Conservation (phyloP, 2,888 invertebrate species). For the Pyrocoelia pectoralis region DNA sequence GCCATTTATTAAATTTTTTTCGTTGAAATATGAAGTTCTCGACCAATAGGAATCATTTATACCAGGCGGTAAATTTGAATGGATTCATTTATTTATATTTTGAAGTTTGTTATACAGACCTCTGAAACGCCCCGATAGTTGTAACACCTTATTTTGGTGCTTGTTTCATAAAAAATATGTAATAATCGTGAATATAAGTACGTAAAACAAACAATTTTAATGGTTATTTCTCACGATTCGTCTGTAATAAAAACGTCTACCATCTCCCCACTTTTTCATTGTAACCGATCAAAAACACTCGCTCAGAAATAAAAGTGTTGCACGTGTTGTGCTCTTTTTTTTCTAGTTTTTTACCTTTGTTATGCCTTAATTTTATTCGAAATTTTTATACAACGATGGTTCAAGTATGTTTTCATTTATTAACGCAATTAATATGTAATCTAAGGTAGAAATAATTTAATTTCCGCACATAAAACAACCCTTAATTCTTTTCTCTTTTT, state of each 20-base stretch:
- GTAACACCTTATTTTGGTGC: neutral
- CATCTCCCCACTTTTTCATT: conserved; percentile 24
- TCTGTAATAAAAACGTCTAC: neutral
- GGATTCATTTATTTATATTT: neutral
- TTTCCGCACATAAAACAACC: conserved; percentile 44
- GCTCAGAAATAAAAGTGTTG: conserved; percentile 52
- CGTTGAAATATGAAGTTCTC: no score
- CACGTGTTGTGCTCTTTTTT: conserved; percentile 51
- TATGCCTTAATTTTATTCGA: conserved; percentile 49
- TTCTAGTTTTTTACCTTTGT: conserved; percentile 47
- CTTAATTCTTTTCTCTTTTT: conserved; percentile 49
- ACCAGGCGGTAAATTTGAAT: neutral
- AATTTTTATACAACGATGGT: conserved; percentile 46
- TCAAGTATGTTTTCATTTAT: conserved; percentile 47
- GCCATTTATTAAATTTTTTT: no score
- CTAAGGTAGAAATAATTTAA: conserved; percentile 12
- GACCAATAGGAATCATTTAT: no score
- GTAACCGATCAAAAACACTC: conserved; percentile 49
- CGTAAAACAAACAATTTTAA: neutral
- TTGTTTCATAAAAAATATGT: neutral
- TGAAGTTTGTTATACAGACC: neutral
- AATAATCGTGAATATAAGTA: neutral
- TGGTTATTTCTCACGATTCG: neutral
- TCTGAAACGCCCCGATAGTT: no score
- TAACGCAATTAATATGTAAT: conserved; percentile 12